Evolutionary conservation across 2,113 vertebrate species (phyloP).

Genomic region (Toxotes jaculatrix): DNA sequence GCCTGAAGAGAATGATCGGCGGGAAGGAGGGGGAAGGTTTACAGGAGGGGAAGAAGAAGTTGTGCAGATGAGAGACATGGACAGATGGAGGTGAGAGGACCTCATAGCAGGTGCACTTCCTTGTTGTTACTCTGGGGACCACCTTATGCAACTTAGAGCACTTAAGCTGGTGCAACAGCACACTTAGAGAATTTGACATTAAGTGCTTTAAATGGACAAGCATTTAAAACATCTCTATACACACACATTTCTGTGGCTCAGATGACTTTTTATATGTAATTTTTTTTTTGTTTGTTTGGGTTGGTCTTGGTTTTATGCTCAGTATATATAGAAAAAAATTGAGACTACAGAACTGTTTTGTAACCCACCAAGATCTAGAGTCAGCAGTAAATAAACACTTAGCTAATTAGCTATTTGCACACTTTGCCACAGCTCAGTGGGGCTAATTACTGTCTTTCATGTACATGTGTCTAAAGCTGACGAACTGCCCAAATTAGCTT

Average conservation of each 20-base stretch:
- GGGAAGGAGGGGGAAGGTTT: slow-evolving; percentile 38
- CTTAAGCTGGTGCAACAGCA: background rate
- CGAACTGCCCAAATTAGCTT: background rate
- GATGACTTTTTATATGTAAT: no score
- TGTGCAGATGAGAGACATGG: slow-evolving; percentile 50
- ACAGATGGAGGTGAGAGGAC: slow-evolving; percentile 4
- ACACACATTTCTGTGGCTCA: background rate
- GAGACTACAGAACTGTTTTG: background rate
- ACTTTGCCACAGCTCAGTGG: background rate
- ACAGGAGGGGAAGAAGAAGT: slow-evolving; percentile 40
- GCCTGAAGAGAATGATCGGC: slow-evolving; percentile 56
- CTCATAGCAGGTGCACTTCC: slow-evolving; percentile 38
- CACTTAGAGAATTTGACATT: slow-evolving; percentile 3
- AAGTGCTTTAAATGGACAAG: slow-evolving; percentile 1
- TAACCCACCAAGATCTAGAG: background rate
- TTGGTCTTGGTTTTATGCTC: background rate
- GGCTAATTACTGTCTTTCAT: slow-evolving; percentile 1
- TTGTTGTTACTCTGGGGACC: slow-evolving; percentile 4
- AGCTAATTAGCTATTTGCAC: slow-evolving; percentile 29
- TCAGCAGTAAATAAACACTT: slow-evolving; percentile 44
- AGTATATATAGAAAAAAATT: background rate
- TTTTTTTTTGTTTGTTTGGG: background rate
- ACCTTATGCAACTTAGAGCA: background rate
- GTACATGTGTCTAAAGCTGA: slow-evolving; percentile 13
- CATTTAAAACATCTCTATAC: background rate